A percentile compares a stretch with the other conserved stretches of the same genome.
phyloP scores from a whole-genome alignment of 2,888 invertebrate genomes.

The Oligia latruncula region DNA sequence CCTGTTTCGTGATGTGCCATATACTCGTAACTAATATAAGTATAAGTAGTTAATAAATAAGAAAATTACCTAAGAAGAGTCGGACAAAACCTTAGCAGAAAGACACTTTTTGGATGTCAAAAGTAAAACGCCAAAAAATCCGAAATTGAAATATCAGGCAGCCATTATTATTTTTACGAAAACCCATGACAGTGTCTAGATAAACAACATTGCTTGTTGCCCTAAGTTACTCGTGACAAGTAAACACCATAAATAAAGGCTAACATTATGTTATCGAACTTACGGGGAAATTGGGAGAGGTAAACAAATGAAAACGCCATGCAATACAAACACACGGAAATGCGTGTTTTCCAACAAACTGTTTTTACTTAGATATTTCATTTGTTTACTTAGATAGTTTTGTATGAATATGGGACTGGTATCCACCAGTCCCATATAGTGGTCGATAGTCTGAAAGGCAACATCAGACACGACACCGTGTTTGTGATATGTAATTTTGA shows the following conservation, averaged over 20 bases:
- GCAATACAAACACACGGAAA: constrained; percentile 17
- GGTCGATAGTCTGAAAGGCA: neutral
- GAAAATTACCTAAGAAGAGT: neutral
- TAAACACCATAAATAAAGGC: constrained; percentile 50
- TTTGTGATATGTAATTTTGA: neutral
- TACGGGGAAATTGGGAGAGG: constrained; percentile 28
- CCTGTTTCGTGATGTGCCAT: neutral
- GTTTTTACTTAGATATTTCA: constrained; percentile 1
- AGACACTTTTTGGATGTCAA: neutral
- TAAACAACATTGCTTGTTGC: neutral
- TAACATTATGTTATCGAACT: constrained; percentile 4
- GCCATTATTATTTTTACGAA: neutral
- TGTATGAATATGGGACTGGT: neutral
- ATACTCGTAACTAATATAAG: neutral
- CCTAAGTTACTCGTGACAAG: constrained; percentile 19
- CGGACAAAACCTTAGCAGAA: neutral
- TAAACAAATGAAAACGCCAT: constrained; percentile 18
- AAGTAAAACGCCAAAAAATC: neutral
- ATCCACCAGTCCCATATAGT: no score
- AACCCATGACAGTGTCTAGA: neutral
- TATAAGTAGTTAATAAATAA: neutral
- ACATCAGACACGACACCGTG: constrained; percentile 10
- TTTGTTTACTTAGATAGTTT: constrained; percentile 20
- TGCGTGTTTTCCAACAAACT: constrained; percentile 6
- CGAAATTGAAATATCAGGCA: neutral